Conservation (phyloP, 2,888 invertebrate genomes). For the Drosophila nr. medialis region DNA sequence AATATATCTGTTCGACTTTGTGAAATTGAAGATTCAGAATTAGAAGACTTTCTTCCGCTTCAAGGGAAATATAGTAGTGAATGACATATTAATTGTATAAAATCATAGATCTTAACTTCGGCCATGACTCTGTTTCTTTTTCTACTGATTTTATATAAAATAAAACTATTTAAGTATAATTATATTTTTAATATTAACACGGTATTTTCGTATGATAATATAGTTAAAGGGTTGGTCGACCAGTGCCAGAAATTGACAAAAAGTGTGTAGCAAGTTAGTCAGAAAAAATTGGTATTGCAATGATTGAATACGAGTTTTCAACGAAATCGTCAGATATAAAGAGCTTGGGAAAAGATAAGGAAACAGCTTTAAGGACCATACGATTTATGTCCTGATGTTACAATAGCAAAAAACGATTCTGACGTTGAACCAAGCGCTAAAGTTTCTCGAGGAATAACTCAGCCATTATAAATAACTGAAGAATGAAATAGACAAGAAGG, state of each 20-base stretch:
- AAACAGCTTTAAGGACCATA: background rate
- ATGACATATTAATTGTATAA: conserved; percentile 65
- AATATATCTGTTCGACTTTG: conserved; percentile 95
- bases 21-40: conserved; percentile 96
- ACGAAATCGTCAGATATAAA: background rate
- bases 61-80: conserved; percentile 57
- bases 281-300: background rate
- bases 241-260: background rate
- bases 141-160: conserved; percentile 74
- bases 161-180: conserved; percentile 50
- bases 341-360: background rate
- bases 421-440: no score
- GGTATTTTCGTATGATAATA: conserved; percentile 38
- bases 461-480: no score
- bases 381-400: no score
- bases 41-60: conserved; percentile 86
- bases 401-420: no score
- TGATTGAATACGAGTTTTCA: background rate
- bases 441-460: no score
- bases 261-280: background rate
- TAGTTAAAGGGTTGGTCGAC: background rate
- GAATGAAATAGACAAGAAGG: no score
- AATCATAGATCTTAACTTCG: conserved; percentile 61
- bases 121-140: conserved; percentile 67
- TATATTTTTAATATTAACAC: conserved; percentile 44